These are phyloP conservation scores for Xenops minutus DNA, from an alignment of 2,797 vertebrate genomes.

Conservation along the genomic window DNA sequence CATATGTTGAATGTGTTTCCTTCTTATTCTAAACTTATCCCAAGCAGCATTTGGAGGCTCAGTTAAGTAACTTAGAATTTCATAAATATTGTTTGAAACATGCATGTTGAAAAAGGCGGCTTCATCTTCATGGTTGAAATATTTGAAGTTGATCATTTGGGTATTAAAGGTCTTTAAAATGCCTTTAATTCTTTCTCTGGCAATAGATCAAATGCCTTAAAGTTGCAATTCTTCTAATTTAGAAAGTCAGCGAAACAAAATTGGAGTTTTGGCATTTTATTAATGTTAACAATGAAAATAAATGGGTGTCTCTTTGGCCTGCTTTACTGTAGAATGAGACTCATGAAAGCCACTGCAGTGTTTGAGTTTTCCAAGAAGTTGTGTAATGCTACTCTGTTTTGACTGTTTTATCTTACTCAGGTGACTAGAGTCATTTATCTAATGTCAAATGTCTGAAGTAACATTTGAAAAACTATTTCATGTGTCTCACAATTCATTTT, in stretches of 20 bases:
- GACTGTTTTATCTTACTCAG: neutral
- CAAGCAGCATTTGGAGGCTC: neutral
- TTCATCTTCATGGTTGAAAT: neutral
- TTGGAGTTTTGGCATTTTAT: neutral
- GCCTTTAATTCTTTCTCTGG: neutral
- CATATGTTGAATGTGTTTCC: neutral
- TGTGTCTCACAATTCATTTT: constrained; percentile 29
- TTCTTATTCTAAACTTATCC: neutral
- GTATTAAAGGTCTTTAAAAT: neutral
- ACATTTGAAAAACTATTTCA: neutral
- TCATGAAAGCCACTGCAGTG: neutral
- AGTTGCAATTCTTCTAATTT: neutral
- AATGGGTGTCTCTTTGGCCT: neutral
- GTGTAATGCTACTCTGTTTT: neutral
- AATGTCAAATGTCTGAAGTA: neutral
- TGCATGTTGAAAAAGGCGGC: neutral
- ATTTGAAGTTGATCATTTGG: neutral
- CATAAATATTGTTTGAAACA: neutral
- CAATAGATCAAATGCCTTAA: neutral
- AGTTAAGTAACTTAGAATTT: neutral
- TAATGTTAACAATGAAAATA: neutral
- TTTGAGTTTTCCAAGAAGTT: neutral
- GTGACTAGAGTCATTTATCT: neutral
- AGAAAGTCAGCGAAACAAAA: neutral
- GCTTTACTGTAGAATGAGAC: neutral